Conservation (phyloP, 2,888 invertebrate species). For the Ennomos quercinarius region DNA sequence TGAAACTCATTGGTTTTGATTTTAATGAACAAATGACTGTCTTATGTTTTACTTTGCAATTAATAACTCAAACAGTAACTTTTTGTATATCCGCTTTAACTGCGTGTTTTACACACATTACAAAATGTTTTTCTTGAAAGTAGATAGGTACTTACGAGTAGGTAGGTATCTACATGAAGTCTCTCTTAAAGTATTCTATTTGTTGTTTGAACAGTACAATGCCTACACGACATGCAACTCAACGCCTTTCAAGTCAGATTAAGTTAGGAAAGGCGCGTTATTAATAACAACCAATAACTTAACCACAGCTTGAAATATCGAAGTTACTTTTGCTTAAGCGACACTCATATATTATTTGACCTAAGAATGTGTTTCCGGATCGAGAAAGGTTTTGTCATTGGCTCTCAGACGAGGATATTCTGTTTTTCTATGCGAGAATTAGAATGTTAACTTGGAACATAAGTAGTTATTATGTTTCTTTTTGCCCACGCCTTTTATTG, state of each 20-base stretch:
- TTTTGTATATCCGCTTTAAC: constrained; percentile 8
- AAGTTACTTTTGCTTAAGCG: constrained; percentile 82
- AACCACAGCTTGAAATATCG: constrained; percentile 80
- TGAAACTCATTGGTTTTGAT: constrained; percentile 1
- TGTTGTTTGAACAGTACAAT: constrained; percentile 71
- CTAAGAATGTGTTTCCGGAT: constrained; percentile 83
- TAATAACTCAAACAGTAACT: constrained; percentile 5
- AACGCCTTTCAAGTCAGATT: constrained; percentile 83
- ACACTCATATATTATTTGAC: constrained; percentile 76
- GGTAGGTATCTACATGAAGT: constrained; percentile 30
- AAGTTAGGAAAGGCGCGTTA: constrained; percentile 81
- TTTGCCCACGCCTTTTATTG: constrained; percentile 15
- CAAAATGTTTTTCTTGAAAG: constrained; percentile 33
- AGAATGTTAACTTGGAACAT: constrained; percentile 41
- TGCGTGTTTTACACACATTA: constrained; percentile 32
- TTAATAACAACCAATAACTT: constrained; percentile 84
- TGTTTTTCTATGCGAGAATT: constrained; percentile 54
- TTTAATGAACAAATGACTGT: constrained; percentile 9
- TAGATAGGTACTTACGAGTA: constrained; percentile 33
- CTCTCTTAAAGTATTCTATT: constrained; percentile 64
- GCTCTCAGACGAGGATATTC: constrained; percentile 59
- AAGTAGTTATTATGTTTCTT: constrained; percentile 44
- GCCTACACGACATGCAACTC: constrained; percentile 74
- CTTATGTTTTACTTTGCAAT: constrained; percentile 2
- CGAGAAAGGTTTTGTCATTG: constrained; percentile 70